Conservation (phyloP, 2,113 vertebrate species). For the Fukomys damarensis region DNA sequence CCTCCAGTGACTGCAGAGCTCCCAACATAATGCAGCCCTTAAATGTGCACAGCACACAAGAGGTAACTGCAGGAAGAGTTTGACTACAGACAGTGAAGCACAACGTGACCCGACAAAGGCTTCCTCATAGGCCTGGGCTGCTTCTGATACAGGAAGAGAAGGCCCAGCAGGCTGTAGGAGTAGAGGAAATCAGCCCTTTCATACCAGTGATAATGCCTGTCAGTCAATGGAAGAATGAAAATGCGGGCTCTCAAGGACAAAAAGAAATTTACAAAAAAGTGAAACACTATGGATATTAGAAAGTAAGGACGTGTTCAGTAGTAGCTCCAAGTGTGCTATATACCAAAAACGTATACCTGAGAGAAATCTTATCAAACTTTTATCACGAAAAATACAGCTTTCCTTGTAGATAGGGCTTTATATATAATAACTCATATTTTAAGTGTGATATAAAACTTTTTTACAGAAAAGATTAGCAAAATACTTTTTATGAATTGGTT, state of each 20-base stretch:
- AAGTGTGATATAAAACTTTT: neutral
- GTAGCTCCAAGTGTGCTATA: neutral
- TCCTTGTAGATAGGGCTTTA: neutral
- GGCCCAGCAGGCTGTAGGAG: rapidly evolving
- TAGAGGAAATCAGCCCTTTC: neutral
- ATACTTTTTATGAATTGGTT: neutral
- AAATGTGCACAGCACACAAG: neutral
- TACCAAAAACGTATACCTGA: neutral
- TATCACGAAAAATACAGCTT: neutral
- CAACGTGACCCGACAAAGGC: neutral
- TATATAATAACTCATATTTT: slow-evolving; percentile 26
- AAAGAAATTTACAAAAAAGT: neutral
- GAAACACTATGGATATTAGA: neutral
- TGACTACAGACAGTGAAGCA: too few species aligned
- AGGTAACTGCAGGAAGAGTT: neutral
- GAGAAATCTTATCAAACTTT: neutral
- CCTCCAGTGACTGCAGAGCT: neutral
- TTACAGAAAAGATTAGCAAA: slow-evolving; percentile 5
- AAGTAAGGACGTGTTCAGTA: neutral
- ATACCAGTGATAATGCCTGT: too few species aligned
- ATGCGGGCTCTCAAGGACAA: neutral
- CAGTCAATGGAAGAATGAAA: neutral
- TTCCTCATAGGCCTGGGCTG: rapidly evolving
- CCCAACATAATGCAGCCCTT: neutral
- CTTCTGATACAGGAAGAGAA: neutral